Base-by-base conservation (phyloP, 1,140 invertebrate species). In the Drosophila ogumai region DNA sequence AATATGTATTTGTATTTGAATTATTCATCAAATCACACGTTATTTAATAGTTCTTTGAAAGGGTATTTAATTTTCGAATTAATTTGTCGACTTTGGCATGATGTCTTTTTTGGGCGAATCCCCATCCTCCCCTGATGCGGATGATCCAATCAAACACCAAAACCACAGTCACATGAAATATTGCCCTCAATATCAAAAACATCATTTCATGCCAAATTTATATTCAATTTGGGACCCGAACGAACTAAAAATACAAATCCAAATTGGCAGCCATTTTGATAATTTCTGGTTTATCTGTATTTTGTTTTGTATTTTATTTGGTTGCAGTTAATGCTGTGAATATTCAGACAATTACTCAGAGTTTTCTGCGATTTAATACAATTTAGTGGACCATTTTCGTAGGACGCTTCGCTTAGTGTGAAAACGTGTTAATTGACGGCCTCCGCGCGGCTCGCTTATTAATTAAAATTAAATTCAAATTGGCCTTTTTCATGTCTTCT, bases 181-280 rank as follows among this genome's bases (percentile, higher is more conserved):
- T 79, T 82, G 79, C 63, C 66, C 86, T 79, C 68, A 73, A 76
- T 81, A 90, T 81, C 49, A 75, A 72, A 76, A 74, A 78, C 67
- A 81, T 81, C 78, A 92, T 92, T 92, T 92, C 91, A 92, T 92
- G 91, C 67, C 82, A 92, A 87, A 92, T 92, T 92, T 92, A 87
- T 79, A 90, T 79, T 77, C 84, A 76, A 86, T 86, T 91, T 80
- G 71, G 79, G 68, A 55, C 19, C 67, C 49, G 43, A 40, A 59
- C 28, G 13, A 50, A 63, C 52, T 78, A 58, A 41, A 59, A 49
- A 75, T 43, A 46, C 25, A 54, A 28, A 63, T 38, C 38, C 66
- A 60, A 78, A 74, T 19, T 60, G 52, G 28, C 69, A 61, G 74
- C 65, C 82, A 85, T 86, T 82, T 82, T 82, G 67, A 40, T 72